phyloP scores from a whole-genome alignment of 2,797 vertebrate species.

The Masticophis lateralis region DNA sequence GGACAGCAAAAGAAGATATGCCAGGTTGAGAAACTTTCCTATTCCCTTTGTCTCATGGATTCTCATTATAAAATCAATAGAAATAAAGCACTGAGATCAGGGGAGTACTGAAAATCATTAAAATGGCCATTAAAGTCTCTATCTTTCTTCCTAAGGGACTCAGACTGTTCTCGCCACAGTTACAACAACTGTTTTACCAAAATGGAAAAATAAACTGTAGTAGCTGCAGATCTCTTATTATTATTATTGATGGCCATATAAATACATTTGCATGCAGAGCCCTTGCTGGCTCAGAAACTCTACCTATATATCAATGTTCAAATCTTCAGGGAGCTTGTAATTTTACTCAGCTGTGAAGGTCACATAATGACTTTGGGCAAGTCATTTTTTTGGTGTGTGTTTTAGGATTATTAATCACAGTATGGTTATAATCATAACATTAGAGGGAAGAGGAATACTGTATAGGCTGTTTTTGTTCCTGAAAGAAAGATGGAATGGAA shows the following conservation, averaged over 20 bases:
- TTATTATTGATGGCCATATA: neutral
- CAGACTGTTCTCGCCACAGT: neutral
- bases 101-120: conserved; percentile 30
- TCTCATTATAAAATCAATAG: conserved; percentile 49
- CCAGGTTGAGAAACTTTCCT: conserved; percentile 22
- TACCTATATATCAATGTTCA: neutral
- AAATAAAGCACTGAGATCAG: neutral
- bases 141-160: neutral
- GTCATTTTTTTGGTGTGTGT: neutral
- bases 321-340: neutral
- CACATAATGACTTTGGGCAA: neutral
- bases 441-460: neutral
- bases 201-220: conserved; percentile 1
- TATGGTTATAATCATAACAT: neutral
- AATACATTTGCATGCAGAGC: neutral
- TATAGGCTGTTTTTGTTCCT: neutral
- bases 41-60: conserved; percentile 13
- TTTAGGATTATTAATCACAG: neutral
- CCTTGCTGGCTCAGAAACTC: neutral
- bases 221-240: neutral
- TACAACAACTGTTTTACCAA: neutral
- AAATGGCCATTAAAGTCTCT: conserved; percentile 21
- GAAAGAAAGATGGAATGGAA: neutral
- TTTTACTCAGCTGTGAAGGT: neutral
- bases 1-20: neutral